Percentiles rank a stretch among this genome's conserved stretches.
Conservation (phyloP, 2,797 vertebrate species). For the Melanotaenia maccullochi region DNA sequence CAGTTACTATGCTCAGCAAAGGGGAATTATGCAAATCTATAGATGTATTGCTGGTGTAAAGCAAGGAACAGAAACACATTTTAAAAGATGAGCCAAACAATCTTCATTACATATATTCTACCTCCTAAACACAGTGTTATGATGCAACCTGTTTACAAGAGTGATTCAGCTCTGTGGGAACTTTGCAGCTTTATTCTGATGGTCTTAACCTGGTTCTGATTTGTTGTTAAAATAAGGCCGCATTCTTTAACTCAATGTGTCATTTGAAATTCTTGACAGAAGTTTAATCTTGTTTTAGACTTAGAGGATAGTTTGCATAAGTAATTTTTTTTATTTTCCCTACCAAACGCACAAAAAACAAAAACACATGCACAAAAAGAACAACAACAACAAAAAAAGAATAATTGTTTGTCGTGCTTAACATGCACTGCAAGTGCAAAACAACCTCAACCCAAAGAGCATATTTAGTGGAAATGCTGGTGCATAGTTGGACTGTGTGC, state of each 20-base stretch:
- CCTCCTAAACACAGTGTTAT: background rate
- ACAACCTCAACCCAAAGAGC: background rate
- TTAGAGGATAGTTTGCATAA: too few species aligned
- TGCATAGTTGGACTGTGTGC: too few species aligned
- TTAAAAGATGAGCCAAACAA: background rate
- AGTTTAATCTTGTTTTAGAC: too few species aligned
- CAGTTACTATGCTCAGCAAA: background rate
- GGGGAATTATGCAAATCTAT: too few species aligned
- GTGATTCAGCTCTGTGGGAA: background rate
- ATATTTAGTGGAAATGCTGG: background rate
- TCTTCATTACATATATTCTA: background rate
- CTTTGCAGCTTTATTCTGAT: background rate
- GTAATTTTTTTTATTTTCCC: background rate
- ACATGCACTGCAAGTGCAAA: background rate
- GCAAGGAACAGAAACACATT: background rate
- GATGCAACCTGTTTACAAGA: background rate
- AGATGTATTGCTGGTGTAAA: background rate
- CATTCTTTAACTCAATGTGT: background rate
- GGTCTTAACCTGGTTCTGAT: background rate
- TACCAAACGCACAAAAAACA: background rate
- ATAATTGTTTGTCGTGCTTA: background rate
- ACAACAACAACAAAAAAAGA: too few species aligned
- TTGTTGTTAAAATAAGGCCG: background rate
- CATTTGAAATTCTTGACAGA: background rate
- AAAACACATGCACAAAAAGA: too few species aligned